Base-by-base conservation (phyloP, 1,140 invertebrate genomes). In the Adelges cooleyi region DNA sequence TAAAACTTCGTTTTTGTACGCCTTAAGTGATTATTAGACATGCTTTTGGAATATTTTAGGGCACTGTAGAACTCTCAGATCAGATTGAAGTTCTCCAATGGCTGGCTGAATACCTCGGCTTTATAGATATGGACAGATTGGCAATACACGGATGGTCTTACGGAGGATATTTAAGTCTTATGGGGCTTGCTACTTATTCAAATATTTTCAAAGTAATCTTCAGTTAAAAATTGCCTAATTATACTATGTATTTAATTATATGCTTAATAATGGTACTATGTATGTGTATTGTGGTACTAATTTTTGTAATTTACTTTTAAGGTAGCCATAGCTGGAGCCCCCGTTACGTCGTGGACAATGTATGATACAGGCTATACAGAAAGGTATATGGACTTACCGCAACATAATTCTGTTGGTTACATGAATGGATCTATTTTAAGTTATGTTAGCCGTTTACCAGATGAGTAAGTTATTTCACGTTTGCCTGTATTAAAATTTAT, bases 101-200 rank as follows among this genome's bases (percentile, higher is more conserved):
- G 81, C 76, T 98, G n/a, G 84, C 90, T 0, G 83, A 90, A 70
- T 84, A 84, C 67, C 83, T 86, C 10, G 84, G 85, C 38, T 96
- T 85, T 71, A 92, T 99, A 67, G 95, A 99, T 75, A 82, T 95
- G 77, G 82, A 83, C 68, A 81, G 95, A 65, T 84, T 99, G 1
- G 95, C 90, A 5, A 91, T 99, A 70, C 92, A 95, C 74, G 96
- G 96, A 6, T 99, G 95, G 95, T 98, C 95, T 49, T 99, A 99
- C 74, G 96, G 94, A 29, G 87, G 89, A 20, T 92, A 92, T 76
- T 79, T 92, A 3, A 90, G 86, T 71, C 78, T 92, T 25, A 89
- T 92, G 82, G 90, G 85, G 3, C 75, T 93, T 18, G 86, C 87
- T 69, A 88, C 90, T 50, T 83, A 86, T 74, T 86, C 89, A 2